phyloP scores from a whole-genome alignment of 64 coral and sea anemone genomes.

The Stichodactyla mertensii region DNA sequence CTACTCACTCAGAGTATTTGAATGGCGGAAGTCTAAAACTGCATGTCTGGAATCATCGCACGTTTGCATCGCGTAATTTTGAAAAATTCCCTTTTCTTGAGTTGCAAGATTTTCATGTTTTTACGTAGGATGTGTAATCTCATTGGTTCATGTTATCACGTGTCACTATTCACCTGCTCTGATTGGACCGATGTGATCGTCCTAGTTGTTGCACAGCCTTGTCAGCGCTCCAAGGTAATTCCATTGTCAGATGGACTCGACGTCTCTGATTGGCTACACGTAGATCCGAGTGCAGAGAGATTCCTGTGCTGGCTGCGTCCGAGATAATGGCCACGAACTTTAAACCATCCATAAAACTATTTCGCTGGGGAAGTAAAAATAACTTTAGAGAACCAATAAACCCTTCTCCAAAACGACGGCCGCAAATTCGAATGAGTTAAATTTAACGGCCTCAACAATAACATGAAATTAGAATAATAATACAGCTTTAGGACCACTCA shows the following conservation, averaged over 20 bases:
- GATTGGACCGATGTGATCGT: conserved; percentile 96
- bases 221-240: conserved; percentile 98
- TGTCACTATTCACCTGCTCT: conserved; percentile 62
- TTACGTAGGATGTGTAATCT: background rate
- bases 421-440: too few species aligned
- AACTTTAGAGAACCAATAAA: too few species aligned
- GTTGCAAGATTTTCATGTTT: too few species aligned
- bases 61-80: too few species aligned
- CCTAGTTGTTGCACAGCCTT: conserved; percentile 96
- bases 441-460: too few species aligned
- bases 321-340: conserved; percentile 84
- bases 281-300: conserved; percentile 86
- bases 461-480: too few species aligned
- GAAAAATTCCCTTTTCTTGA: too few species aligned
- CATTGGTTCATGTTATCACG: background rate
- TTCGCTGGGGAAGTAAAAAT: conserved; percentile 41
- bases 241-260: conserved; percentile 92
- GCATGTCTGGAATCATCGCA: too few species aligned
- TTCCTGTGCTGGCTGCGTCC: conserved; percentile 93
- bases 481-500: too few species aligned
- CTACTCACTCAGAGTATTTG: too few species aligned
- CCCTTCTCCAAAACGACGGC: too few species aligned
- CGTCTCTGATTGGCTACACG: conserved; percentile 86
- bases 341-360: conserved; percentile 87
- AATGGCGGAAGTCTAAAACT: too few species aligned